Base-by-base conservation (phyloP, 2,888 invertebrate genomes). In the Drosophila mayaguana region DNA sequence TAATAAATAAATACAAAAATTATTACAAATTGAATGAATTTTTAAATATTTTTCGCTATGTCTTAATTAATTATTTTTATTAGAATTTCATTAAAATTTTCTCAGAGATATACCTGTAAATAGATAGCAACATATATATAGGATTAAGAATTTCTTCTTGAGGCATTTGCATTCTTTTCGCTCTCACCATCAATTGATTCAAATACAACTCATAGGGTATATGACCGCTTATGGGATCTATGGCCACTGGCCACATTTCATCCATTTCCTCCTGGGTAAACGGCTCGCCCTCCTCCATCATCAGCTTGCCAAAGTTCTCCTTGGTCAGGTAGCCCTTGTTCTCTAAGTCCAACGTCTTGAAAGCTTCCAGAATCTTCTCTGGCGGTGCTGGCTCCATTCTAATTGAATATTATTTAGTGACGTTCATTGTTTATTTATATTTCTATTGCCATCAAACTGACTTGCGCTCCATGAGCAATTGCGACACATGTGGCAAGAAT, bases 281-380 rank as follows among this genome's bases (percentile, higher is more conserved):
- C 0, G 97, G 96, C 92, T 98, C 98, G 0, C 98, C 98, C 91
- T 97, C 96, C 93, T 97, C 96, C 90, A 96, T 95, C 95, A 98
- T 96, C 18, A 96, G 94, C 82, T 96, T 95, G 14, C 95, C 94
- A 75, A 98, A 94, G 77, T 95, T 94, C 28, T 97, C 96, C 90
- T 95, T 96, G 6, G 96, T 95, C 25, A 98, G 93, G 86, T 94
- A 96, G 0, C 97, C 97, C 59, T 95, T 95, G n/a, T 95, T 94
- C 68, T 97, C 96, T 2, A 94, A 93, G 93, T 98, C 98, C 67
- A 98, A 94, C 14, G 96, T 95, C 75, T 96, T 95, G 91, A 98
- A 98, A 0, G 98, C 98, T 82, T 96, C 96, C 7, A 98, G 91
- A 25, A 98, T 93, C 92, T 96, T 94, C 84, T 97, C 97, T 0